These are phyloP conservation scores for Amphiduros pacificus DNA, from an alignment of 2,888 invertebrate genomes.

Conservation along the genomic window DNA sequence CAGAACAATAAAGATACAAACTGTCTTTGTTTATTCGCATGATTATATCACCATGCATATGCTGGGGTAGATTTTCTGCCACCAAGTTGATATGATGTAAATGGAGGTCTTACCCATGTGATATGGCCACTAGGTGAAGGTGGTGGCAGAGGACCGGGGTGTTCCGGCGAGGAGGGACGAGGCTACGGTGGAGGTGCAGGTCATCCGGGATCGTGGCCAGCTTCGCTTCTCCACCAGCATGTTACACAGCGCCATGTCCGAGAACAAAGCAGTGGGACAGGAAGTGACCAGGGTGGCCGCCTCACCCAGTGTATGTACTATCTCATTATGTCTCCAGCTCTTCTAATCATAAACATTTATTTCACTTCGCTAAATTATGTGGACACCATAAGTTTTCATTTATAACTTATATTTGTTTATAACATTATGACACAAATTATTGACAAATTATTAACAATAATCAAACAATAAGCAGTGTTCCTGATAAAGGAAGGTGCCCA, in stretches of 20 bases:
- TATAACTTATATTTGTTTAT: no score
- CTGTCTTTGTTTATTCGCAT: neutral
- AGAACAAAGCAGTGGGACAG: conserved; percentile 19
- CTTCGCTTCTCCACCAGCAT: conserved; percentile 24
- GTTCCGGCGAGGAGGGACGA: conserved; percentile 22
- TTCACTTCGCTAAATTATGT: neutral
- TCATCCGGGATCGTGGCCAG: conserved; percentile 26
- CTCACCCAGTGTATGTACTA: conserved; percentile 26
- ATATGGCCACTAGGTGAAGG: conserved; percentile 12
- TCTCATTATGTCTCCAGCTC: neutral
- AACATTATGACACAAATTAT: no score
- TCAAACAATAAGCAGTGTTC: no score
- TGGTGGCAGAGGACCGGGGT: conserved; percentile 33
- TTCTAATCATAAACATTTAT: neutral
- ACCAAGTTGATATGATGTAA: no score
- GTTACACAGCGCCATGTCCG: conserved; percentile 22
- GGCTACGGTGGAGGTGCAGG: conserved; percentile 27
- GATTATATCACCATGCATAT: conserved; percentile 10
- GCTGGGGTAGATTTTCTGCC: no score
- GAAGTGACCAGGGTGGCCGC: conserved; percentile 19
- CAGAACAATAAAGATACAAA: no score
- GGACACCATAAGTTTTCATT: neutral
- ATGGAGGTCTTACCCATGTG: neutral
- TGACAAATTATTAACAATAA: no score
- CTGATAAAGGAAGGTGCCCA: no score